phyloP scores from a whole-genome alignment of 2,797 vertebrate species.

The Aplochiton taeniatus region DNA sequence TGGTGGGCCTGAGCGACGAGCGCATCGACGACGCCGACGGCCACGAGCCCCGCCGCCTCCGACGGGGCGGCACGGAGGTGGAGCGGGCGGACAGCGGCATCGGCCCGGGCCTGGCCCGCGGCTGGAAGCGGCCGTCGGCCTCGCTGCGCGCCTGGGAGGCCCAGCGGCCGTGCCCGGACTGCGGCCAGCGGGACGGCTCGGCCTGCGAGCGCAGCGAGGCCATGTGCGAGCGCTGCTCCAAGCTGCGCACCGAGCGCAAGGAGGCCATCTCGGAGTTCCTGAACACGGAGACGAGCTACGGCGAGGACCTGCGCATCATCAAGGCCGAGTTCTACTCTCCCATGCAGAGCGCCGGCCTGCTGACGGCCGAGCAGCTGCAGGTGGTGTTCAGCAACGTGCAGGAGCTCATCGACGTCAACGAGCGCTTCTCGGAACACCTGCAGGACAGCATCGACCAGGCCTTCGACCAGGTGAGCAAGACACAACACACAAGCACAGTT shows the following conservation, averaged over 20 bases:
- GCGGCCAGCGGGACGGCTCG: constrained; percentile 74
- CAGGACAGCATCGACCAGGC: constrained; percentile 89
- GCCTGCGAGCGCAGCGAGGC: constrained; percentile 74
- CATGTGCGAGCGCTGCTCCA: constrained; percentile 86
- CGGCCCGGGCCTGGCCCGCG: constrained; percentile 79
- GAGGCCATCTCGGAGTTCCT: constrained; percentile 91
- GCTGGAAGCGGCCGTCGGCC: constrained; percentile 81
- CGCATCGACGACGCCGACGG: constrained; percentile 78
- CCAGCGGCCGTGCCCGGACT: constrained; percentile 85
- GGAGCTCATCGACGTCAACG: constrained; percentile 88
- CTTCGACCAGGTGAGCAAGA: constrained; percentile 81
- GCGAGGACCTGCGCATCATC: constrained; percentile 88
- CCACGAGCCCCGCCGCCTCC: constrained; percentile 57
- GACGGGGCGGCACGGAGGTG: constrained; percentile 66
- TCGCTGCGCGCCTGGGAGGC: constrained; percentile 84
- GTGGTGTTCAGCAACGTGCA: constrained; percentile 89
- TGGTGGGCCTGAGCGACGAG: constrained; percentile 84
- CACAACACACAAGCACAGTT: background rate
- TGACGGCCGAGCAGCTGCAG: constrained; percentile 83
- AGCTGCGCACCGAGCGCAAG: constrained; percentile 86
- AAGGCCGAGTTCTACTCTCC: constrained; percentile 90
- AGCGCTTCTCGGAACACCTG: constrained; percentile 86
- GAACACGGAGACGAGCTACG: constrained; percentile 88
- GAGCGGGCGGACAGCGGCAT: constrained; percentile 88
- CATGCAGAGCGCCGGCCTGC: constrained; percentile 86